Base-by-base conservation (phyloP, 2,888 invertebrate genomes). In the Chouioia cunea region DNA sequence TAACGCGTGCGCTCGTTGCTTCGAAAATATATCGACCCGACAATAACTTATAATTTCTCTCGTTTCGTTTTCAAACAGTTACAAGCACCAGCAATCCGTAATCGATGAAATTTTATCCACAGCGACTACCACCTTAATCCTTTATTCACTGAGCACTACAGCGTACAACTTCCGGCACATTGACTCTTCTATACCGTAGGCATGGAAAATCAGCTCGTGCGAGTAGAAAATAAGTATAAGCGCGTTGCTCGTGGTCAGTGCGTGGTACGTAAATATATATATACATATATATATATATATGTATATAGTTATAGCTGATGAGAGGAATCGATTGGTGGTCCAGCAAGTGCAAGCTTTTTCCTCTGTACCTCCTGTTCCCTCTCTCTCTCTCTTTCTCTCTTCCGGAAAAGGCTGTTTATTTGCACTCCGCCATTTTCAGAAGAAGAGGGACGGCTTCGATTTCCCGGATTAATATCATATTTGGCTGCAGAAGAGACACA, bases 101-200 rank as follows among this genome's bases (percentile, higher is more conserved):
- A n/a, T n/a, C n/a, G n/a, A n/a, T n/a, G n/a, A 8, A 43, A 22
- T 27, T 66, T 46, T 16, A 58, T 44, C 52, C 16, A 16, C 14
- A 23, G 59, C 59, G 62, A 70, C 63, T 70, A 64, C 56, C 63
- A 58, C 53, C 53, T 12, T 36, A 10, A 10, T 36, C 4, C 10
- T 10, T 53, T 22, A 50, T 54, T 70, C 59, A 65, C 70, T 16
- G 54, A n/a, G 14, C 65, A 65, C 53, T 46, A 48, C 14, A 15
- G 36, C 27, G 10, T 27, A n/a, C 12, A 46, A 54, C 60, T 54
- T 36, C 54, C 54, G 60, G 53, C 59, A 47, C 66, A 52, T 58
- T 44, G 46, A 8, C 23, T 18, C 4, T 36, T 60, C 36, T 48
- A 14, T 46, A n/a, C 20, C 23, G 50, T 14, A 2, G 12, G 16